These are phyloP conservation scores for Bombycilla garrulus DNA, from an alignment of 2,113 vertebrate species.

Conservation along the genomic window DNA sequence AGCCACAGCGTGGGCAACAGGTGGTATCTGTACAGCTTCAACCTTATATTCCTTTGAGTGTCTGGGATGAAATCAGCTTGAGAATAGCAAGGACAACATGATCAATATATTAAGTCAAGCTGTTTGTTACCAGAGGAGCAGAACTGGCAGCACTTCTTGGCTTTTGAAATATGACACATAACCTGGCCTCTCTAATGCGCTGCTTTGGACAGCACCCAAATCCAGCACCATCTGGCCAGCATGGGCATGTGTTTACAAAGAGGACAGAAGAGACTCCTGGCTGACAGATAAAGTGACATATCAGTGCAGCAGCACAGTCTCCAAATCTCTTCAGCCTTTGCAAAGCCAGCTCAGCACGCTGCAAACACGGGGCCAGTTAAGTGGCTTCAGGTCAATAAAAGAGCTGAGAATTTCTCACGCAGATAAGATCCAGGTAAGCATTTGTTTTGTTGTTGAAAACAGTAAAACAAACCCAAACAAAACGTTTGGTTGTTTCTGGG, in stretches of 20 bases:
- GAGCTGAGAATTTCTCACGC: not conserved
- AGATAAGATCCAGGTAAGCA: not conserved
- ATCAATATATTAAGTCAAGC: constrained; percentile 40
- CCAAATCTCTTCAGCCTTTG: not conserved
- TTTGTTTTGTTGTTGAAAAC: not conserved
- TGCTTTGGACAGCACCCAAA: constrained; percentile 43
- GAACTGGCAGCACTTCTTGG: constrained; percentile 36
- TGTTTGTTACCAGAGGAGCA: constrained; percentile 2
- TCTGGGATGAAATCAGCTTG: not conserved
- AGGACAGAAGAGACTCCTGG: constrained; percentile 21
- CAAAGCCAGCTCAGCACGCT: not conserved
- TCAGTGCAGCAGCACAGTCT: not conserved
- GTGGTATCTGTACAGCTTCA: not conserved
- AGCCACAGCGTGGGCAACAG: not conserved
- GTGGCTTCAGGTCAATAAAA: not conserved
- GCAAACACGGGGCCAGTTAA: not conserved
- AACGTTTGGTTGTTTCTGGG: too few relatives aligned
- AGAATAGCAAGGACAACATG: not conserved
- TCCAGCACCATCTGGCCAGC: constrained; percentile 40
- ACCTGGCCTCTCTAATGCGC: constrained; percentile 15
- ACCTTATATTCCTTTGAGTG: not conserved
- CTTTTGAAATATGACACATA: constrained; percentile 35
- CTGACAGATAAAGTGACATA: not conserved
- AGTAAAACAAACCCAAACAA: not conserved
- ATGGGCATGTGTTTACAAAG: not conserved